Conservation (phyloP, 2,888 invertebrate genomes). For the Watsonalla cultraria region DNA sequence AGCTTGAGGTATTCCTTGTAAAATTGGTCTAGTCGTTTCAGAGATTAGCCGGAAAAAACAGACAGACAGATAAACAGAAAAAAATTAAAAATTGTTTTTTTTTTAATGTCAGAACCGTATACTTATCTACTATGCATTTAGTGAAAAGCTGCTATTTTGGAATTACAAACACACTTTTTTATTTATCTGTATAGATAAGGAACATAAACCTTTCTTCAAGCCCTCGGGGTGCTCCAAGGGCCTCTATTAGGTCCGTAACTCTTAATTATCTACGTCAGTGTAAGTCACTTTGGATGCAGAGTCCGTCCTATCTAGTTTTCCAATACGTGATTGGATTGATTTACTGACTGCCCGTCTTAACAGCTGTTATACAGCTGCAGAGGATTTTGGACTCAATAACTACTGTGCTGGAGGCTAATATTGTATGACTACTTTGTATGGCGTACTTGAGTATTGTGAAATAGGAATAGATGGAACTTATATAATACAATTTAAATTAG, state of each 20-base stretch:
- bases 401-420: background rate
- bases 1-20: too few relatives aligned
- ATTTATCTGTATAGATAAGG: too few relatives aligned
- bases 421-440: background rate
- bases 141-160: too few relatives aligned
- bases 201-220: background rate
- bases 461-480: background rate
- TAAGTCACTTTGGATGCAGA: background rate
- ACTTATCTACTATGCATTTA: too few relatives aligned
- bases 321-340: background rate
- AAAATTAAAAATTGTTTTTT: too few relatives aligned
- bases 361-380: background rate
- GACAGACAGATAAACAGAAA: too few relatives aligned
- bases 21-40: too few relatives aligned
- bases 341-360: background rate
- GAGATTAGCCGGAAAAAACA: too few relatives aligned
- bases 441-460: background rate
- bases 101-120: too few relatives aligned
- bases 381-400: background rate
- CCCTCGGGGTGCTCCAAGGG: background rate
- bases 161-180: too few relatives aligned
- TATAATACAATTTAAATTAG: constrained; percentile 5
- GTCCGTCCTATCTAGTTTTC: background rate
- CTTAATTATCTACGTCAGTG: background rate
- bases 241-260: background rate